These are phyloP conservation scores for Timema cristinae DNA, from an alignment of 2,888 invertebrate genomes.

Conservation along the genomic window DNA sequence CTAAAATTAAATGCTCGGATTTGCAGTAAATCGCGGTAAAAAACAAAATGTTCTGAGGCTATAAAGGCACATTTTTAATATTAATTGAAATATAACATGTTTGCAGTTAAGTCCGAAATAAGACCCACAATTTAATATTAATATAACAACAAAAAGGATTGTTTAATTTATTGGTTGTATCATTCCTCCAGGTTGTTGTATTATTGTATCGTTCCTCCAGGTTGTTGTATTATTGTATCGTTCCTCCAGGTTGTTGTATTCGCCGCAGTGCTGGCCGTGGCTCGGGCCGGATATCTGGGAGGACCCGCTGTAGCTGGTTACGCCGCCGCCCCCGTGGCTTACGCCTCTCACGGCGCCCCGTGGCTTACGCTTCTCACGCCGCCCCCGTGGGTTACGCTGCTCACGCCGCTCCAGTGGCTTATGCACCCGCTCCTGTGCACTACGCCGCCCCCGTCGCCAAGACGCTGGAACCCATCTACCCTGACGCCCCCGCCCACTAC, in stretches of 20 bases:
- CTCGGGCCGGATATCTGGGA: conserved; percentile 29
- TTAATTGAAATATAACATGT: too few species aligned
- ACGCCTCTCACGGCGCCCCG: conserved; percentile 19
- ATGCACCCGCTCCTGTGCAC: conserved; percentile 18
- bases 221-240: too few species aligned
- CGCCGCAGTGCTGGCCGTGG: conserved; percentile 31
- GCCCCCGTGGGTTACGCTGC: conserved; percentile 33
- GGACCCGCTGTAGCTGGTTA: conserved; percentile 26
- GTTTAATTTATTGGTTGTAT: too few species aligned
- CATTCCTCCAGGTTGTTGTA: too few species aligned
- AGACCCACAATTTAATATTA: too few species aligned
- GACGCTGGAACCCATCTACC: conserved; percentile 22
- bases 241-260: conserved; percentile 28
- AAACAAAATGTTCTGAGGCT: too few species aligned
- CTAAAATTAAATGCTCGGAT: too few species aligned
- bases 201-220: too few species aligned
- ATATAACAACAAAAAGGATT: too few species aligned
- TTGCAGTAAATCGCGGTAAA: too few species aligned
- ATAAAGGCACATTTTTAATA: too few species aligned
- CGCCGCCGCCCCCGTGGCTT: conserved; percentile 23
- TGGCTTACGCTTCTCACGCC: conserved; percentile 25
- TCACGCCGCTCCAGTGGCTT: conserved; percentile 35
- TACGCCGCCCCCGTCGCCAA: conserved; percentile 27
- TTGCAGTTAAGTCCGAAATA: too few species aligned
- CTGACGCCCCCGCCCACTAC: conserved; percentile 25